phyloP scores from a whole-genome alignment of 2,113 vertebrate genomes.

The Pedionomus torquatus region DNA sequence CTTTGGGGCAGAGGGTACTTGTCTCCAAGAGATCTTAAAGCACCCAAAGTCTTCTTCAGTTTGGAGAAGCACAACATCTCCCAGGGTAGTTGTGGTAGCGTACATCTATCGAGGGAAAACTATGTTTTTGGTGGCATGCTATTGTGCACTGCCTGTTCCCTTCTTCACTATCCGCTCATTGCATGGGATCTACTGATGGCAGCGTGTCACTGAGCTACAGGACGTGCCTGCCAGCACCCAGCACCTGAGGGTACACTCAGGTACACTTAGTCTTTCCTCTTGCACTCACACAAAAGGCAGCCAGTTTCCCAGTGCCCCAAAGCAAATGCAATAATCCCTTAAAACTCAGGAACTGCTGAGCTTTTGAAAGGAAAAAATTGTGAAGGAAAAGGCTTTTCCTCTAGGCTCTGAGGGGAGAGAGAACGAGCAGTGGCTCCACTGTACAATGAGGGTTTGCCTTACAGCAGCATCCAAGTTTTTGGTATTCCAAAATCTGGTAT shows the following conservation, averaged over 20 bases:
- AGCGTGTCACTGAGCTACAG: not conserved
- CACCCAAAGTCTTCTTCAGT: not conserved
- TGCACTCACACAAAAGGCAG: not conserved
- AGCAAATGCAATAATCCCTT: not conserved
- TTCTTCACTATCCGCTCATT: accelerated
- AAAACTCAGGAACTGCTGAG: not conserved
- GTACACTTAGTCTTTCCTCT: not conserved
- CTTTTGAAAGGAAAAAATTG: not conserved
- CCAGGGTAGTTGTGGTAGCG: not conserved
- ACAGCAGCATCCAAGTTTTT: not conserved
- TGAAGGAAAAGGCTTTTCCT: not conserved
- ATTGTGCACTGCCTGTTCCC: not conserved
- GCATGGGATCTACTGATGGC: not conserved
- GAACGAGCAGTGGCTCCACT: not conserved
- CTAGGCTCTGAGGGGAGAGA: not conserved
- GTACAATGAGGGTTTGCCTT: not conserved
- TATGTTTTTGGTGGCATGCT: not conserved
- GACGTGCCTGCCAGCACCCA: not conserved
- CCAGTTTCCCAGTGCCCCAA: not conserved
- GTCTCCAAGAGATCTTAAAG: not conserved
- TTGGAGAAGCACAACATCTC: not conserved
- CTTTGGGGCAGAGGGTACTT: not conserved
- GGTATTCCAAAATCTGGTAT: not conserved
- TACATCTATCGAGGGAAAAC: not conserved
- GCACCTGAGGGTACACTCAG: not conserved